Base-by-base conservation (phyloP, 2,888 invertebrate genomes). In the Folsomia candida region DNA sequence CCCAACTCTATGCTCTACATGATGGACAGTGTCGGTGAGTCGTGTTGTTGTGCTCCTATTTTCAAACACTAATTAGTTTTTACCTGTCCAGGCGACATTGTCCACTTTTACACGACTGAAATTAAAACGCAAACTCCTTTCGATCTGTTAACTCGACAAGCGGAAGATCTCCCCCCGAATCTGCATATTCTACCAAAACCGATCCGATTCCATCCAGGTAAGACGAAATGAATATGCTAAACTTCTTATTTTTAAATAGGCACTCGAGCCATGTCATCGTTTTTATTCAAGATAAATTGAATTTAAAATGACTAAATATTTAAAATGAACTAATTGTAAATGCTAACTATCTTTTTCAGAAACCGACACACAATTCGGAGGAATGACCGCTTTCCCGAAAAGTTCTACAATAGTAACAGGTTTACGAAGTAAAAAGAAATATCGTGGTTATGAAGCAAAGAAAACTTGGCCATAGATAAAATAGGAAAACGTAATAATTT, bases 361-460 rank as follows among this genome's bases (percentile, higher is more conserved):
- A 22, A 89, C 88, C 0, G 91, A 91, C 81, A 87, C 87, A 0
- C 84, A 85, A 82, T 91, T 92, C 82, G 86, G 87, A 75, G 96
- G 96, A 9, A 83, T 89, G 78, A 89, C 92, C 27, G 96, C 93
- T 0, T 97, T 90, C 82, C 94, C 94, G 1, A 88, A 89, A 81
- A 90, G 90, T 81, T 92, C 93, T 1, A 93, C 92, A 0, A 84
- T 93, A 68, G 93, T 96, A 0, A 88, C 92, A 0, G 93, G 95
- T 29, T 82, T 96, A 2, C 92, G 91, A 82, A 87, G 90, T 78
- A 90, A 89, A 78, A 89, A 90, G 81, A 94, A 93, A 83, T 96
- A 94, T 83, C 87, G 86, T 76, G 91, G 91, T 0, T 88, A 88
- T 81, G 83, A 83, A 71, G 90, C 90, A 14, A 89, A 88, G 80